Evolutionary conservation across 2,797 vertebrate genomes (phyloP).

Genomic region (Melanotaenia maccullochi): DNA sequence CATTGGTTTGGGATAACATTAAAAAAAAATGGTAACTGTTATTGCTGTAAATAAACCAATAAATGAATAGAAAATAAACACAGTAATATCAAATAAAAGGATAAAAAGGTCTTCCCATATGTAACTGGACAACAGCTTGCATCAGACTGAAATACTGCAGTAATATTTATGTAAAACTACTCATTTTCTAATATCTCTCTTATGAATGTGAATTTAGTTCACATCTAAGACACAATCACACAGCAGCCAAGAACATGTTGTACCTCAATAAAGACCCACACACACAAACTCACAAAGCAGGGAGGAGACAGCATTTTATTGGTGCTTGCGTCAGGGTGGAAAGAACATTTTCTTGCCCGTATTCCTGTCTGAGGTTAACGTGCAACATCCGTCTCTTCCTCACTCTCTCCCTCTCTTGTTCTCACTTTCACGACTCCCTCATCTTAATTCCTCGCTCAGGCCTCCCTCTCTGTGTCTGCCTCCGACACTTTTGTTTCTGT

Average conservation of each 20-base stretch:
- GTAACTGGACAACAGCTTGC: no score
- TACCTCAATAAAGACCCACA: constrained; percentile 62
- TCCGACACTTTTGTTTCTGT: constrained; percentile 57
- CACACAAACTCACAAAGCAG: constrained; percentile 36
- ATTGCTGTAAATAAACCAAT: not conserved
- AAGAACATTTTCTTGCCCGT: constrained; percentile 78
- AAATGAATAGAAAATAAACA: not conserved
- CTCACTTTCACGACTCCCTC: constrained; percentile 32
- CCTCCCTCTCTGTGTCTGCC: constrained; percentile 26
- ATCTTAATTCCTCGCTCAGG: constrained; percentile 40
- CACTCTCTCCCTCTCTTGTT: constrained; percentile 26
- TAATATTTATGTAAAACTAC: not conserved
- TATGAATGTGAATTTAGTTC: constrained; percentile 27
- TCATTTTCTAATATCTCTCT: constrained; percentile 12
- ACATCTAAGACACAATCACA: constrained; percentile 20
- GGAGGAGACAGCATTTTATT: constrained; percentile 72
- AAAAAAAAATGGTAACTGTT: not conserved
- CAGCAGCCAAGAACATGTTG: constrained; percentile 68
- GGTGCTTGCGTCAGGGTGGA: constrained; percentile 78
- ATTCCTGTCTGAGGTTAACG: constrained; percentile 76
- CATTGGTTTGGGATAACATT: not conserved
- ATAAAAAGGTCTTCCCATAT: not conserved
- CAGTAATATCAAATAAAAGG: not conserved
- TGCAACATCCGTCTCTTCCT: constrained; percentile 70
- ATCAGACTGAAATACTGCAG: not conserved